phyloP scores from a whole-genome alignment of 2,888 invertebrate genomes.

The Anodontia alba region DNA sequence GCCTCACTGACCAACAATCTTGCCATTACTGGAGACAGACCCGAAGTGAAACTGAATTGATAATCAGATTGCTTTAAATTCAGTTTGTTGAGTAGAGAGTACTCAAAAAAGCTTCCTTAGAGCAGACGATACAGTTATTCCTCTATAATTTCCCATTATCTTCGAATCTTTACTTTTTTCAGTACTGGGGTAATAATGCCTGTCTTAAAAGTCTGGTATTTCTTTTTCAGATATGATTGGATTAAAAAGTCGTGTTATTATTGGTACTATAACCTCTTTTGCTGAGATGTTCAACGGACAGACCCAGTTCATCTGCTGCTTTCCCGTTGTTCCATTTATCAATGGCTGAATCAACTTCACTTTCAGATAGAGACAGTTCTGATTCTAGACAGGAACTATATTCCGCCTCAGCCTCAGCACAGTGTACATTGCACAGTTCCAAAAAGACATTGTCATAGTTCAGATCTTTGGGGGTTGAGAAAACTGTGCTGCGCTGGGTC shows the following conservation, averaged over 20 bases:
- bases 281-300: background rate
- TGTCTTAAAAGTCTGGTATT: background rate
- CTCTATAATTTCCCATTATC: conserved; percentile 1
- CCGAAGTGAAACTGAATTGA: background rate
- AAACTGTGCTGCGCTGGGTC: background rate
- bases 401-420: background rate
- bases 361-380: background rate
- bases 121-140: background rate
- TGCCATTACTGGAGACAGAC: background rate
- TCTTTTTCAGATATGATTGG: background rate
- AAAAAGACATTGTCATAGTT: background rate
- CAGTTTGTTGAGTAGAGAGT: background rate
- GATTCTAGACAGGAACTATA: background rate
- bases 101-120: conserved; percentile 4
- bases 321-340: conserved; percentile 11
- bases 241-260: conserved; percentile 4
- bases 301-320: background rate
- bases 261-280: background rate
- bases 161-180: conserved; percentile 11
- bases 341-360: background rate
- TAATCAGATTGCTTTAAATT: background rate
- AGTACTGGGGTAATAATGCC: conserved; percentile 5
- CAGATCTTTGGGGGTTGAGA: background rate
- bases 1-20: background rate
- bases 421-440: background rate